Base-by-base conservation (phyloP, 2,797 vertebrate species). In the Myripristis murdjan region DNA sequence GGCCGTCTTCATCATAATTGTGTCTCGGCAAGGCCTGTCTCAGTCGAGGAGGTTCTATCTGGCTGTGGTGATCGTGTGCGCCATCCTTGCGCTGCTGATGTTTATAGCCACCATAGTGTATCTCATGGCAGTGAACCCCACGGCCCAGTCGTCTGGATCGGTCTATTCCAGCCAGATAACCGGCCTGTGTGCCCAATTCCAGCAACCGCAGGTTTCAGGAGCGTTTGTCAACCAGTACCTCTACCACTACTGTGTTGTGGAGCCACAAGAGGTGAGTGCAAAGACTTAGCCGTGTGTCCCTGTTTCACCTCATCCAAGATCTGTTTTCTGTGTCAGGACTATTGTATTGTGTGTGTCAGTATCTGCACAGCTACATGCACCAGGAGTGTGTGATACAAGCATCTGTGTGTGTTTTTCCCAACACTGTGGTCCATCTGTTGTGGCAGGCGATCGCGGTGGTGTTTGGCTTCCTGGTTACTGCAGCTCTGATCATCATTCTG, bases 201-300 rank as follows among this genome's bases (percentile, higher is more conserved):
- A 96, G 35, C 41, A 84, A 0, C 79, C 94, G 0, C 89, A 91
- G 70, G 0, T 1, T 0, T 0, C 81, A 0, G 93, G 91, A 1
- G 0, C 90, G 18, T 90, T 95, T 0, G 52, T 94, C 79, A 97
- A 97, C 75, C 96, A 97, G 44, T 98, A 97, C 77, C 93, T 98
- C 6, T 98, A 98, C 90, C 96, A 97, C 85, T 98, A 97, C 91
- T 98, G 97, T 37, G 96, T 98, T 28, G 95, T 98, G 84, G 97
- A 98, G 73, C 96, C 97, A 0, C 96, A 98, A 51, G 97, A 98
- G 97, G 97, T 97, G 86, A 90, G 72, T 14, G 0, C 8, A n/a
- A n/a, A n/a, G n/a, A n/a, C n/a, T n/a, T n/a, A n/a, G n/a, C n/a
- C n/a, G n/a, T n/a, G n/a, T n/a, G n/a, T n/a, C n/a, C n/a, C n/a